Base-by-base conservation (phyloP, 2,113 vertebrate genomes). In the Tychaedon coryphoeus region DNA sequence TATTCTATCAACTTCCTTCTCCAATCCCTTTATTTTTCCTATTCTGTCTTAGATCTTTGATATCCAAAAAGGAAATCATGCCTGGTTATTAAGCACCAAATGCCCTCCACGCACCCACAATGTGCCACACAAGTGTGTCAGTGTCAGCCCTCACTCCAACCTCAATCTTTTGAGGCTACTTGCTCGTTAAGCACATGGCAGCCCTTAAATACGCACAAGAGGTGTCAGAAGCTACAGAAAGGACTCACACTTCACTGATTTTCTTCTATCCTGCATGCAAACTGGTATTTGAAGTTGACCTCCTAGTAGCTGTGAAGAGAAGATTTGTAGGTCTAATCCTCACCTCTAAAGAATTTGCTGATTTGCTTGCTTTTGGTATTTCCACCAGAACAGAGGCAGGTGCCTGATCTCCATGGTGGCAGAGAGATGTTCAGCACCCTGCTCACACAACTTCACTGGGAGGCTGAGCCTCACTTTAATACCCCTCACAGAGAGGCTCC, bases 181-280 rank as follows among this genome's bases (percentile, higher is more conserved):
- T 40, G 34, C 38, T 61, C 5, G 0, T 45, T 56, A 65, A 48
- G 45, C 24, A 75, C 9, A 8, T 22, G 36, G 33, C 34, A 34
- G 14, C 4, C 23, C 86, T 57, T 65, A 67, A 78, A 79, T 10
- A 75, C 0, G 4, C 56, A 57, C 0, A 0, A 45, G 3, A 51
- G 10, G 20, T 23, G 22, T 51, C 60, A 81, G 58, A 90, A 71
- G 29, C 43, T 69, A 72, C 31, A 57, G 25, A 83, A 65, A 88
- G 36, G 42, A 88, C 31, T 45, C n/a, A n/a, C 36, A 58, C 26
- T 28, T 42, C 26, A 40, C 34, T 53, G 10, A 38, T 64, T 71
- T 73, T 83, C 42, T 79, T 70, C 42, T 42, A 36, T 7, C 6
- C 29, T 80, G 28, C 34, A 67, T 28, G 58, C 22, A 72, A 75